Conservation (phyloP, 2,113 vertebrate genomes). For the Oxyura jamaicensis region DNA sequence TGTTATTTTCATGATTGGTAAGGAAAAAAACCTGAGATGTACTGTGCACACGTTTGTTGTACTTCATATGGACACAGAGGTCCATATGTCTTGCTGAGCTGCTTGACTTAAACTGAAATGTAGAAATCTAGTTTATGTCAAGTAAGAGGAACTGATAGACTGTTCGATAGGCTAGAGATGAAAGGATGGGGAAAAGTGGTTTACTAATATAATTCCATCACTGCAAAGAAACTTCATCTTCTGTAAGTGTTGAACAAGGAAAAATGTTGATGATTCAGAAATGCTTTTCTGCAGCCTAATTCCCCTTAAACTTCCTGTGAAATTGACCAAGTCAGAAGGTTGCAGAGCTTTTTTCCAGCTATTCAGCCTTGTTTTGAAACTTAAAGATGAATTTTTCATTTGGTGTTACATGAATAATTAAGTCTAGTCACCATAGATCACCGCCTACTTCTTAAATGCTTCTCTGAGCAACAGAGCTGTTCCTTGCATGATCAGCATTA, state of each 20-base stretch:
- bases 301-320: background rate
- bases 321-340: background rate
- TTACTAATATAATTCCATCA: background rate
- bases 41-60: background rate
- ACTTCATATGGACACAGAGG: background rate
- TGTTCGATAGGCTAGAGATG: background rate
- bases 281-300: background rate
- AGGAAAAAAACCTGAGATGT: background rate
- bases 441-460: background rate
- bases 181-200: background rate
- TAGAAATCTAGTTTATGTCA: background rate
- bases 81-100: background rate
- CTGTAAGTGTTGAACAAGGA: background rate
- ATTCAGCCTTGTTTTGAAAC: background rate
- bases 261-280: background rate
- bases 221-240: background rate
- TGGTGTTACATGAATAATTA: slow-evolving; percentile 2
- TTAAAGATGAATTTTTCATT: background rate
- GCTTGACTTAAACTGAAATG: background rate
- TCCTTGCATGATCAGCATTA: background rate
- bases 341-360: background rate
- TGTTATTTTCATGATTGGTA: background rate
- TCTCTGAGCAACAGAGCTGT: background rate
- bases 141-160: background rate
- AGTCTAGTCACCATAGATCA: background rate